Conservation (phyloP, 2,113 vertebrate species). For the Himantopus leucocephalus region DNA sequence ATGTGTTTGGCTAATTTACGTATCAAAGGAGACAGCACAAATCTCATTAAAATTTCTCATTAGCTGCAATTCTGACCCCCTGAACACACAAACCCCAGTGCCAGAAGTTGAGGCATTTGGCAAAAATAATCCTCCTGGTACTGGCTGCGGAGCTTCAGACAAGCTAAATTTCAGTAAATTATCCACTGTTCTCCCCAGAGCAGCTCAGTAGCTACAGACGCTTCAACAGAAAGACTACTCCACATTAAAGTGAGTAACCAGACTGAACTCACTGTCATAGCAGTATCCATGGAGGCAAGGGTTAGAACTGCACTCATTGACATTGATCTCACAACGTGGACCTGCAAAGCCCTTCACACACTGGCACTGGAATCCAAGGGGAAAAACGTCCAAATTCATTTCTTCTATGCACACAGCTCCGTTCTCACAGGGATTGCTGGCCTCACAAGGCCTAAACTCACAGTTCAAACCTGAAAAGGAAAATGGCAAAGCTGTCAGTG, state of each 20-base stretch:
- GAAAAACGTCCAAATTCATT: constrained; percentile 72
- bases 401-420: constrained; percentile 77
- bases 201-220: constrained; percentile 10
- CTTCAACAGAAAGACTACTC: constrained; percentile 13
- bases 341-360: constrained; percentile 78
- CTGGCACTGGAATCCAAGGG: constrained; percentile 79
- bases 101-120: not conserved
- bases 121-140: constrained; percentile 34
- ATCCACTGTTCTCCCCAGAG: not conserved
- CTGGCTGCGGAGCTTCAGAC: not conserved
- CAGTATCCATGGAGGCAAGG: constrained; percentile 82
- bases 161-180: constrained; percentile 29
- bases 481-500: constrained; percentile 8
- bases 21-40: constrained; percentile 64
- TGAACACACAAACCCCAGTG: constrained; percentile 44
- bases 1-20: constrained; percentile 63
- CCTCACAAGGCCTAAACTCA: constrained; percentile 80
- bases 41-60: constrained; percentile 76
- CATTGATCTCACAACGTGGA: constrained; percentile 80
- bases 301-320: constrained; percentile 80
- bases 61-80: constrained; percentile 61
- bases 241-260: not conserved
- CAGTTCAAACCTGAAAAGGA: constrained; percentile 76
- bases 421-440: constrained; percentile 81
- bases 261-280: constrained; percentile 76